Base-by-base conservation (phyloP, 1,140 invertebrate species). In the Drosophila bocki region DNA sequence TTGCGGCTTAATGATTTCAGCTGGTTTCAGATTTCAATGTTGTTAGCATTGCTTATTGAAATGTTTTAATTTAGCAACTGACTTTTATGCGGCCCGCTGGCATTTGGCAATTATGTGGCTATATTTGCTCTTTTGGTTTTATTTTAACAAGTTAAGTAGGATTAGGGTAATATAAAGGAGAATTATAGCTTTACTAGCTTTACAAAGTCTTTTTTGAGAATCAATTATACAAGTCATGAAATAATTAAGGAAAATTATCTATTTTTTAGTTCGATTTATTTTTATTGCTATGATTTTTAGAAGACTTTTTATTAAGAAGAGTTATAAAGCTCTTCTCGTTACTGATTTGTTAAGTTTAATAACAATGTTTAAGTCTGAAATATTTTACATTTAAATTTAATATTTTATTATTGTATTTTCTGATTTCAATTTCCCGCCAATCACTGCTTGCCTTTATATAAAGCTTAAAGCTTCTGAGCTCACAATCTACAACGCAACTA, bases 41-140 rank as follows among this genome's bases (percentile, higher is more conserved):
- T 63, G 83, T 88, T 86, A 88, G 80, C 67, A 74, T 80, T 58
- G 74, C 71, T 77, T 86, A 86, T 86, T 87, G 84, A 86, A 86
- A 86, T 83, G 83, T 83, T 80, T 77, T 69, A 77, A 77, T 77
- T 77, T 78, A 68, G 47, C 61, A 77, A 83, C 69, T 77, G 78
- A 85, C 65, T 84, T 82, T 56, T 50, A 60, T 84, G 35, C 29
- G 26, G 44, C 33, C 47, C 51, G 47, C 60, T 42, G 62, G 50
- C 32, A 57, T 33, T 9, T 4, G 45, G 62, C 35, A 32, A 35
- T 67, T 65, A 41, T 51, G 42, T 48, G 76, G 42, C 22, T 29
- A 13, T 32, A 50, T 60, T 54, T 60, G 39, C 33, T 51, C 12
- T 69, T 45, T 41, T 70, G 44, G 39, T 56, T 69, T 32, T 5